Evolutionary conservation across 2,113 vertebrate genomes (phyloP).

Genomic region (Bubalus kerabau): DNA sequence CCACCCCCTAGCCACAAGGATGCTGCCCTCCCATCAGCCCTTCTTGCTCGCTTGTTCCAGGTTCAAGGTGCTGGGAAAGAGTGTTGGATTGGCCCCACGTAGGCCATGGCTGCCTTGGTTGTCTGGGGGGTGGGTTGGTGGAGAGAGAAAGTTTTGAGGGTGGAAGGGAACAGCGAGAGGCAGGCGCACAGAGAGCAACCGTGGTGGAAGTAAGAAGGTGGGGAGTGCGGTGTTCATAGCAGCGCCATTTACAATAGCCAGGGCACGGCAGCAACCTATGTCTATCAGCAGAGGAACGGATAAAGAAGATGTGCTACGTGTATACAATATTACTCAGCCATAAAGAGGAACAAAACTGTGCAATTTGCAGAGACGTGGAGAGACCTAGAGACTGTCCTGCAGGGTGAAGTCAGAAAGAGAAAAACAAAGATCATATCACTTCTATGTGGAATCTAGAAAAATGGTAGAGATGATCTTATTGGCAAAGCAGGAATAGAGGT

Average conservation of each 20-base stretch:
- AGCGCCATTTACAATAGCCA: background rate
- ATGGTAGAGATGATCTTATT: background rate
- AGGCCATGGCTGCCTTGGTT: background rate
- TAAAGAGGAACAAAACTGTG: background rate
- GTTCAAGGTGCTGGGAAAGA: background rate
- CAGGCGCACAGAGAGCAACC: background rate
- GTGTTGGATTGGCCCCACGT: accelerated
- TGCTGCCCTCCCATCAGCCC: background rate
- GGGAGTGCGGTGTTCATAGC: background rate
- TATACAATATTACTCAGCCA: background rate
- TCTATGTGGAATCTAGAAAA: background rate
- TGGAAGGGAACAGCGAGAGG: background rate
- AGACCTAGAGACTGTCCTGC: background rate
- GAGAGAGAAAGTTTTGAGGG: background rate
- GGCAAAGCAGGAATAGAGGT: background rate
- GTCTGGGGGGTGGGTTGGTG: accelerated
- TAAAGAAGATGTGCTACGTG: background rate
- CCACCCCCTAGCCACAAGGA: background rate
- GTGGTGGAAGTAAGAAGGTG: background rate
- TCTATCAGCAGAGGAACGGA: background rate
- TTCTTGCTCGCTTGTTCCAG: background rate
- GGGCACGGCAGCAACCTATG: accelerated
- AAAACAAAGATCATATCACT: background rate
- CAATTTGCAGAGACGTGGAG: background rate
- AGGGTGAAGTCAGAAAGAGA: background rate